A percentile compares a stretch with the other conserved stretches of the same genome.
Conservation (phyloP, 2,888 invertebrate species). For the Chrysina gloriosa region DNA sequence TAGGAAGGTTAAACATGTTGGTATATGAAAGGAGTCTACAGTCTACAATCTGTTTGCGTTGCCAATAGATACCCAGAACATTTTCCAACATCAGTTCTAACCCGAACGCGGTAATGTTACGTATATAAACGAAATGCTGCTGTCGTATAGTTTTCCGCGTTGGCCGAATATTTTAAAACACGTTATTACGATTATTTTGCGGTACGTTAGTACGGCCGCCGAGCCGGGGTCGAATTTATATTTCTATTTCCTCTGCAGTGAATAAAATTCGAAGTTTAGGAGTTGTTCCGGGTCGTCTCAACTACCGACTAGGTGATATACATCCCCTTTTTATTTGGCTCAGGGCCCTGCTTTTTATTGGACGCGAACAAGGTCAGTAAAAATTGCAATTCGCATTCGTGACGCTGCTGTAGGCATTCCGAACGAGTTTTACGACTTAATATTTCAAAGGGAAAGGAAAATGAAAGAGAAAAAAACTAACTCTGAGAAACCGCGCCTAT, state of each 20-base stretch:
- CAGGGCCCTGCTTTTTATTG: constrained; percentile 31
- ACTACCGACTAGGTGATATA: constrained; percentile 30
- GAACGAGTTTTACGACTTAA: constrained; percentile 31
- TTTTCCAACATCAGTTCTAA: no score
- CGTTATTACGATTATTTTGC: constrained; percentile 10
- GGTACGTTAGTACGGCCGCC: not conserved
- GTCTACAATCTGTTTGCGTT: no score
- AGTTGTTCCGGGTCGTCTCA: constrained; percentile 17
- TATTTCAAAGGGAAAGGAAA: constrained; percentile 9
- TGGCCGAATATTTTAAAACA: constrained; percentile 12
- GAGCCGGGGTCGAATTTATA: constrained; percentile 10
- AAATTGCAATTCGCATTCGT: constrained; percentile 36
- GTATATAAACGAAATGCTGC: no score
- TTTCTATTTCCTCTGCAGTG: constrained; percentile 29
- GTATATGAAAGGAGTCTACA: no score
- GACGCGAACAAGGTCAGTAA: constrained; percentile 18
- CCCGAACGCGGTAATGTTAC: no score
- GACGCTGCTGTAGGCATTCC: constrained; percentile 29
- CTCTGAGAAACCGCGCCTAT: not conserved
- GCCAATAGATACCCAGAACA: no score
- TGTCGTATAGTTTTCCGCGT: no score
- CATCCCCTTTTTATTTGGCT: constrained; percentile 27
- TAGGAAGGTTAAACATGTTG: no score
- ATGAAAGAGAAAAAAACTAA: not conserved
- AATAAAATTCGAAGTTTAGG: constrained; percentile 34